A percentile compares a stretch with the other conserved stretches of the same genome.
Conservation (phyloP, 2,113 vertebrate species). For the Herpailurus yagouaroundi region DNA sequence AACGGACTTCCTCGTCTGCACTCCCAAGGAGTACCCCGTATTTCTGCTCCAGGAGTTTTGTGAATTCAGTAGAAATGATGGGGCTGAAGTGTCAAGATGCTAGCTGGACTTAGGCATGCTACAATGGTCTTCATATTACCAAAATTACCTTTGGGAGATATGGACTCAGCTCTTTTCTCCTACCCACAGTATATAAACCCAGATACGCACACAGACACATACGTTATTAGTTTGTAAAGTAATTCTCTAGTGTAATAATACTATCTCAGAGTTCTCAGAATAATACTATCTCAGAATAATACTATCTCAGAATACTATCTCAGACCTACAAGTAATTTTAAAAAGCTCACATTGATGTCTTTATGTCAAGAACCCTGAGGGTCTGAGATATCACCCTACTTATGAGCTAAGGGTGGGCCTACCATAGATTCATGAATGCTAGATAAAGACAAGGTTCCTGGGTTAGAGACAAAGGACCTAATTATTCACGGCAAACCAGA, state of each 20-base stretch:
- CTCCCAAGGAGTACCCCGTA: rapidly evolving
- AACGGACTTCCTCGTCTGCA: not conserved
- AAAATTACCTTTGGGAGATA: not conserved
- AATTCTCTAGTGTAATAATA: not conserved
- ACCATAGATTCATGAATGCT: not conserved
- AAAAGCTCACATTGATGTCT: not conserved
- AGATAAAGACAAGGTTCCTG: not conserved
- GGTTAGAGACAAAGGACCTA: not conserved
- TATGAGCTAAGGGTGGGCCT: not conserved
- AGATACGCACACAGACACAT: not conserved
- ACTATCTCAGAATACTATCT: not conserved
- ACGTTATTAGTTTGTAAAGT: not conserved
- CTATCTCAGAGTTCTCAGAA: not conserved
- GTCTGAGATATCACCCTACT: not conserved
- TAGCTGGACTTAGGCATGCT: not conserved
- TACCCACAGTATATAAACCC: not conserved
- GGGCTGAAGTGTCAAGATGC: not conserved
- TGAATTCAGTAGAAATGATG: not conserved
- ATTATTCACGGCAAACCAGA: not conserved
- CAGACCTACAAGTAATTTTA: not conserved
- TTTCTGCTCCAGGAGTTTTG: not conserved
- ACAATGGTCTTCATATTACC: not conserved
- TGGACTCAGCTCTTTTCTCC: not conserved
- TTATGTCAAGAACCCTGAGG: not conserved
- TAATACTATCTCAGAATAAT: not conserved